Evolutionary conservation across 2,797 vertebrate genomes (phyloP), one percentile per base, ranked within the genome.

Genomic region (Catharus ustulatus): DNA sequence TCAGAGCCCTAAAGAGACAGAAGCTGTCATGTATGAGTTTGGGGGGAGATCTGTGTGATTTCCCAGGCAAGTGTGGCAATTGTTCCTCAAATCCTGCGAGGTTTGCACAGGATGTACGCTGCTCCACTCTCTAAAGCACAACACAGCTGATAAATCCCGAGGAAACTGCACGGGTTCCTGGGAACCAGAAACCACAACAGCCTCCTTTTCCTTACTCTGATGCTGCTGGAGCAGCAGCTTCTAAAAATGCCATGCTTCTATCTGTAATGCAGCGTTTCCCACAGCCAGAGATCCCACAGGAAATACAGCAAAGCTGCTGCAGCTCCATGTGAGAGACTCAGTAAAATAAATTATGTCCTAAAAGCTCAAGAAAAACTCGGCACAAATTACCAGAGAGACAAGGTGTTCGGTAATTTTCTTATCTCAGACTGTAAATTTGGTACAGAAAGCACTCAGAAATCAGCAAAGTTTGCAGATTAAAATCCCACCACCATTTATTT

Each of bases 281-380:
- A 5, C 0, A 58, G 45, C 3, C 15, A 46, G 38, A 32, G 64
- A 42, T 40, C 67, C 63, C 63, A 71, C 68, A 51, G 78, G 45
- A 71, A 73, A 43, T 3, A 9, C 0, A 4, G 57, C 52, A 69
- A 76, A 88, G 55, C 30, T 83, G 46, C 22, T 62, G 30, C 18
- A 78, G 58, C 38, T 49, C 32, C 30, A 0, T 48, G 36, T 48
- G 72, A 88, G 51, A 52, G 59, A 55, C 36, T 74, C 0, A 0
- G n/a, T 34, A 40, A 82, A 68, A 87, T 15, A 26, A 16, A 10
- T 27, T 7, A 10, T 14, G 59, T 43, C 49, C 32, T 55, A 30
- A 73, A 72, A 48, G 29, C 62, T 38, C 30, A 82, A 81, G 45
- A 45, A 73, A 78, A 69, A 63, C 11, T 36, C 1, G 9, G 40